Percentiles rank a stretch among this genome's conserved stretches.
Conservation (phyloP, 2,797 vertebrate species). For the Malacoctenus gilli region DNA sequence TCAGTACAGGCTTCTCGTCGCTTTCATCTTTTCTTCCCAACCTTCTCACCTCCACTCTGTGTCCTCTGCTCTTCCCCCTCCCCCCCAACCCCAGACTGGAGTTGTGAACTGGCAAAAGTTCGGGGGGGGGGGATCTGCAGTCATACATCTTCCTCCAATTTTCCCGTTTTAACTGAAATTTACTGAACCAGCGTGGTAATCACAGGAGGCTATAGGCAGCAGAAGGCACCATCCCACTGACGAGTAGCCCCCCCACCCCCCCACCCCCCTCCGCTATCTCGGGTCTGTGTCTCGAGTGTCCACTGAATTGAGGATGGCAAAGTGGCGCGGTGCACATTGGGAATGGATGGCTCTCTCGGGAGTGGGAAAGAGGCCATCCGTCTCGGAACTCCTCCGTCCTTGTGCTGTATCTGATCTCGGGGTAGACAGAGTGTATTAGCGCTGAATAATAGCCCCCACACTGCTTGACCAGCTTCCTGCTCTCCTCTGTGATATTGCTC, state of each 20-base stretch:
- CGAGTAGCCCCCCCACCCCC: constrained; percentile 32
- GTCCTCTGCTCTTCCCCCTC: constrained; percentile 17
- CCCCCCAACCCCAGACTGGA: too few relatives aligned
- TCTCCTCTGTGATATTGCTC: constrained; percentile 66
- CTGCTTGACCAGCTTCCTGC: constrained; percentile 69
- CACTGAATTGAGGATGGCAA: constrained; percentile 62
- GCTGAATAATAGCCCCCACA: constrained; percentile 73
- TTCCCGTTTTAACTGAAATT: constrained; percentile 46
- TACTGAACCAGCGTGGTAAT: constrained; percentile 31
- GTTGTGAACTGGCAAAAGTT: constrained; percentile 26
- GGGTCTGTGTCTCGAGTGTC: constrained; percentile 62
- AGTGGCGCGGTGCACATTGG: constrained; percentile 65
- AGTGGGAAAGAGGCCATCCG: constrained; percentile 70
- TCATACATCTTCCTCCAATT: constrained; percentile 47
- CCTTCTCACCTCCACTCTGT: background rate
- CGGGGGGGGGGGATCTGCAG: constrained; percentile 26
- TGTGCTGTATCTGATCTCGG: constrained; percentile 76
- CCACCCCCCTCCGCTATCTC: too few relatives aligned
- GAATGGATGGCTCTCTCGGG: constrained; percentile 70
- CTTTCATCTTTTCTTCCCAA: constrained; percentile 41
- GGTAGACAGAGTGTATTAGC: constrained; percentile 79
- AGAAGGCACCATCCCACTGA: constrained; percentile 36
- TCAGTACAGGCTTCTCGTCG: constrained; percentile 46
- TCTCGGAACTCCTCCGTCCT: constrained; percentile 75
- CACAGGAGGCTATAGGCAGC: constrained; percentile 18